Evolutionary conservation across 2,888 invertebrate species (phyloP), one percentile per base, ranked within the genome.

Genomic region (Sepiola atlantica): DNA sequence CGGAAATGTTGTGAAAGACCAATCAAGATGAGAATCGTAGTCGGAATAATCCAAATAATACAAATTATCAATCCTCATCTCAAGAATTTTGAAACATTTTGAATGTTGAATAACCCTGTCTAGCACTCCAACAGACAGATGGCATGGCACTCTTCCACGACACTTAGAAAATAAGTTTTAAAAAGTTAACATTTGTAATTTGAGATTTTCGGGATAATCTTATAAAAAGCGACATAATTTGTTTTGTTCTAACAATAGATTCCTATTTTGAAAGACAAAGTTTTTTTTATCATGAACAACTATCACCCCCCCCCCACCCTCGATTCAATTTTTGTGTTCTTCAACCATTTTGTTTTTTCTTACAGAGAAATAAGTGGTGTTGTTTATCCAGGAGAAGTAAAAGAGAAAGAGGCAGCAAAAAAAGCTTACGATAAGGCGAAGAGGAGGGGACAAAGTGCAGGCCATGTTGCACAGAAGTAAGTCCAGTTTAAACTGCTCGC

Each of bases 331-430:
- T 28, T 55, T 55, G 3, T 24, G 77, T 18, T 55, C 20, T n/a
- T 54, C 54, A n/a, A 45, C 45, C 45, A 45, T 45, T 45, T 32
- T 92, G 35, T 21, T 92, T 92, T n/a, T 94, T 91, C 61, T 95
- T 95, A 35, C 95, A 97, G 97, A 95, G 95, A 95, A 54, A 96
- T 96, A 24, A 96, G 96, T 92, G 96, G 96, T 0, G 95, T 95
- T 16, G 77, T 95, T 54, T 96, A 96, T 93, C 94, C 95, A 14
- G 97, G 96, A 12, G 94, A 95, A 28, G 96, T 97, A 20, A 96
- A 96, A 94, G 96, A 96, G 94, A 96, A 97, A 94, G 95, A 96
- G 54, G 94, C 94, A 28, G 97, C 97, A 28, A 95, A 95, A 92
- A 95, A 95, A 91, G 94, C 95, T 16, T 97, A 97, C 93, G 96